A percentile compares a stretch with the other conserved stretches of the same genome.
Conservation (phyloP, 2,888 invertebrate species). For the Ennomos quercinarius region DNA sequence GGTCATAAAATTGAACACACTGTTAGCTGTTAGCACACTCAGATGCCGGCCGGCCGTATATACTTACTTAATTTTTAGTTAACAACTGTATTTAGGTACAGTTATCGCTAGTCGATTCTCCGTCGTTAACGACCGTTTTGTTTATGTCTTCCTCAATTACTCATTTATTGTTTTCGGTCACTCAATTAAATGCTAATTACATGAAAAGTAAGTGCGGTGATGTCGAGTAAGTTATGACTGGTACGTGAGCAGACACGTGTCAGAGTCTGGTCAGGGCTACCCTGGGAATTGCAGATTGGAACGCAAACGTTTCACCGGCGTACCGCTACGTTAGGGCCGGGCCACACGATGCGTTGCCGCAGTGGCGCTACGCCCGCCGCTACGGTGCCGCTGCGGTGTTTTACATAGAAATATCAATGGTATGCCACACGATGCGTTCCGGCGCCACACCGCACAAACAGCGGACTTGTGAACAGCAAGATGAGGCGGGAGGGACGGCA, state of each 20-base stretch:
- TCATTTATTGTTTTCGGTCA: slow-evolving; percentile 25
- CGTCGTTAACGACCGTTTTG: slow-evolving; percentile 36
- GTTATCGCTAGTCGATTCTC: slow-evolving; percentile 37
- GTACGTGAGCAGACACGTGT: slow-evolving; percentile 3
- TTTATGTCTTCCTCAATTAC: slow-evolving; percentile 37
- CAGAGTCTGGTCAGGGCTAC: background rate
- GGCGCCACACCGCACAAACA: no score
- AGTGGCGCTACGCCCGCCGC: no score
- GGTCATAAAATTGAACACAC: slow-evolving; percentile 61
- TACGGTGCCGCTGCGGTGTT: no score
- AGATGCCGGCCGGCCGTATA: slow-evolving; percentile 29
- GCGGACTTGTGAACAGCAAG: no score
- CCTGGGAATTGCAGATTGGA: background rate
- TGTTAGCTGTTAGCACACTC: slow-evolving; percentile 50
- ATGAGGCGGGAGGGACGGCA: no score
- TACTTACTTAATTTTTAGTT: slow-evolving; percentile 38
- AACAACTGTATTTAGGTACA: slow-evolving; percentile 38
- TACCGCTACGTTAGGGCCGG: no score
- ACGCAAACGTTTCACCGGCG: background rate
- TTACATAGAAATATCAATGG: no score
- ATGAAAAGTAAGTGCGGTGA: slow-evolving; percentile 7
- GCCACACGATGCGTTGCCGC: no score
- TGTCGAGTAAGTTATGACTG: background rate
- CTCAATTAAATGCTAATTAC: slow-evolving; percentile 16
- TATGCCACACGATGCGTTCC: no score